These are phyloP conservation scores for Bugula neritina DNA, from an alignment of 2,888 invertebrate species.

Conservation along the genomic window DNA sequence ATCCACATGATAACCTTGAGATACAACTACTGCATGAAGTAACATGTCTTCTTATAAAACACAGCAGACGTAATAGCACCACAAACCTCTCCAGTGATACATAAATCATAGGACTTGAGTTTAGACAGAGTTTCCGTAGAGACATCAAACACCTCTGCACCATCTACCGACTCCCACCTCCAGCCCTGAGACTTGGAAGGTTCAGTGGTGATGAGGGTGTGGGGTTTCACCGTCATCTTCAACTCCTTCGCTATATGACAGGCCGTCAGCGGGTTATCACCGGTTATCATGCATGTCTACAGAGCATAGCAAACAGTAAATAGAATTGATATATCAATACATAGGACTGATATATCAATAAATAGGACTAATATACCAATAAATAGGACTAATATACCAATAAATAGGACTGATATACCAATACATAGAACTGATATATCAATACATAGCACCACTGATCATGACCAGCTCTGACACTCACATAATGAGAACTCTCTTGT, in stretches of 20 bases:
- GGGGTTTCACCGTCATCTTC: slow-evolving; percentile 71
- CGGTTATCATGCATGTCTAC: slow-evolving; percentile 87
- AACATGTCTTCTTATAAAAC: too few relatives aligned
- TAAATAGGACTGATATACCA: too few relatives aligned
- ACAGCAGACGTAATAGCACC: too few relatives aligned
- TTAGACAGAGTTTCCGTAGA: neutral
- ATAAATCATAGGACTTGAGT: slow-evolving; percentile 74
- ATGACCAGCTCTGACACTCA: too few relatives aligned
- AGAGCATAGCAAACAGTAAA: neutral
- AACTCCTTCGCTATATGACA: slow-evolving; percentile 95
- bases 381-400: too few relatives aligned
- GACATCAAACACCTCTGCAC: slow-evolving; percentile 56
- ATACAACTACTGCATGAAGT: too few relatives aligned
- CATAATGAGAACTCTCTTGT: slow-evolving; percentile 84
- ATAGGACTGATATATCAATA: too few relatives aligned
- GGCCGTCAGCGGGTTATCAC: slow-evolving; percentile 96
- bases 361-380: too few relatives aligned
- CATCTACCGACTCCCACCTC: slow-evolving; percentile 56
- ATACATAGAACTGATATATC: too few relatives aligned
- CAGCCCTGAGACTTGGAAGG: slow-evolving; percentile 34
- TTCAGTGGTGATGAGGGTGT: slow-evolving; percentile 41
- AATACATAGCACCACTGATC: too few relatives aligned
- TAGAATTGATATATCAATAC: too few relatives aligned
- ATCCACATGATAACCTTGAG: too few relatives aligned
- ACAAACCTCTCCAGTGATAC: slow-evolving; percentile 88